Evolutionary conservation across 2,113 vertebrate genomes (phyloP).

Genomic region (Indicator indicator): DNA sequence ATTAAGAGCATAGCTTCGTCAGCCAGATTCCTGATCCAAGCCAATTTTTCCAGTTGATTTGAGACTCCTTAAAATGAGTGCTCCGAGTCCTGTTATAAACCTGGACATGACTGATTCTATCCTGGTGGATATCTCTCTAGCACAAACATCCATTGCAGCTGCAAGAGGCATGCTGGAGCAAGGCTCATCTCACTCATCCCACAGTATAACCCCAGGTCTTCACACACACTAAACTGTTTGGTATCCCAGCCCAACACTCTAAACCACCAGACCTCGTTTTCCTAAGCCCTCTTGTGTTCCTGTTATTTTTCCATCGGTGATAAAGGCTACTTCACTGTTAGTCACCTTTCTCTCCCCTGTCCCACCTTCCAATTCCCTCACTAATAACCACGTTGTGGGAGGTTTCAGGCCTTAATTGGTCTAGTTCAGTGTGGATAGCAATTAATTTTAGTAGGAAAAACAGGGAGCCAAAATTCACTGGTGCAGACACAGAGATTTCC

Average conservation of each 20-base stretch:
- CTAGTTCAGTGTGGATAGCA: neutral
- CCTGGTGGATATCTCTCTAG: neutral
- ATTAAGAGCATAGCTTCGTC: constrained; percentile 48
- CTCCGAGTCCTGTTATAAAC: constrained; percentile 23
- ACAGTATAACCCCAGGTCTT: constrained; percentile 8
- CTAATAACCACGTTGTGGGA: neutral
- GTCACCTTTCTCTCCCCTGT: neutral
- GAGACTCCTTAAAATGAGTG: constrained; percentile 21
- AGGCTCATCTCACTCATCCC: neutral
- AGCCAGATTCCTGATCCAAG: constrained; percentile 25
- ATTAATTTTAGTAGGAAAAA: constrained; percentile 64
- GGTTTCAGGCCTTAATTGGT: constrained; percentile 24
- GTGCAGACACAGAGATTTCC: constrained; percentile 11
- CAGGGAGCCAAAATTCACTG: constrained; percentile 29
- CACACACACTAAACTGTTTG: constrained; percentile 22
- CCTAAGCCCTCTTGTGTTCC: neutral
- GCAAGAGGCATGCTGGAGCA: constrained; percentile 11
- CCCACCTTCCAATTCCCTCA: neutral
- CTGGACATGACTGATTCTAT: neutral
- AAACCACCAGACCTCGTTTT: neutral
- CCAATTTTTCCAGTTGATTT: constrained; percentile 63
- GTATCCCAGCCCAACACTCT: constrained; percentile 13
- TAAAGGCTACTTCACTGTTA: neutral
- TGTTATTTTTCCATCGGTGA: neutral
- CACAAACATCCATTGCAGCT: constrained; percentile 25